These are phyloP conservation scores for Paedocypris sp. DNA, from an alignment of 2,113 vertebrate genomes.

Conservation along the genomic window DNA sequence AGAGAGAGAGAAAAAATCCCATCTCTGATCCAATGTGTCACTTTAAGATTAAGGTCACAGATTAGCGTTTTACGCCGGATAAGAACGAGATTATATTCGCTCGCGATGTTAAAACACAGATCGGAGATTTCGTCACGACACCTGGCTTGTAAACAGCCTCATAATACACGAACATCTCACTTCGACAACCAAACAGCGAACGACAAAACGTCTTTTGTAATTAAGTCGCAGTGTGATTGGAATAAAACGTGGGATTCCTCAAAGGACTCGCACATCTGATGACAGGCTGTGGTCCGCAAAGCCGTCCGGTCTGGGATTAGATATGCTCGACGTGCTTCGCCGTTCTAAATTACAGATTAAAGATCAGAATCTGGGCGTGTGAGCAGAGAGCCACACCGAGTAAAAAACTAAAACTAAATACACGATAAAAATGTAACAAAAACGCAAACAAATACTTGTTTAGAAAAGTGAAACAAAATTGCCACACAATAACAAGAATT, in stretches of 20 bases:
- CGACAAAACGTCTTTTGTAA: neutral
- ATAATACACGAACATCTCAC: conserved; percentile 6
- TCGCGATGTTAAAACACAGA: conserved; percentile 65
- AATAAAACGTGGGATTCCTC: neutral
- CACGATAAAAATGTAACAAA: no score
- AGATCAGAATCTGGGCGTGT: neutral
- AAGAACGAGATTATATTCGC: conserved; percentile 63
- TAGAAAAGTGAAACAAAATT: no score
- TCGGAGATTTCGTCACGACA: conserved; percentile 44
- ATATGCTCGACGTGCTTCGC: conserved; percentile 51
- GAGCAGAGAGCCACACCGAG: no score
- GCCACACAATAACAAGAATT: no score
- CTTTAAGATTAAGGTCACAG: conserved; percentile 69
- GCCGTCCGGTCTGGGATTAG: conserved; percentile 64
- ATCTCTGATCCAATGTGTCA: conserved; percentile 39
- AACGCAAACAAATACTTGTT: no score
- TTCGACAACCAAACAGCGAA: neutral
- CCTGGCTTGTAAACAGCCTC: conserved; percentile 48
- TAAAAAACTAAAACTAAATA: no score
- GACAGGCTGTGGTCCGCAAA: conserved; percentile 35
- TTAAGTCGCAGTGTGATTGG: neutral
- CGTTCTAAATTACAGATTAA: conserved; percentile 42
- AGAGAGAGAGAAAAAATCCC: conserved; percentile 23
- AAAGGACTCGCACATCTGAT: conserved; percentile 6
- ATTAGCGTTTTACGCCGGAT: conserved; percentile 62